Base-by-base conservation (phyloP, 2,113 vertebrate species). In the Gadus macrocephalus region DNA sequence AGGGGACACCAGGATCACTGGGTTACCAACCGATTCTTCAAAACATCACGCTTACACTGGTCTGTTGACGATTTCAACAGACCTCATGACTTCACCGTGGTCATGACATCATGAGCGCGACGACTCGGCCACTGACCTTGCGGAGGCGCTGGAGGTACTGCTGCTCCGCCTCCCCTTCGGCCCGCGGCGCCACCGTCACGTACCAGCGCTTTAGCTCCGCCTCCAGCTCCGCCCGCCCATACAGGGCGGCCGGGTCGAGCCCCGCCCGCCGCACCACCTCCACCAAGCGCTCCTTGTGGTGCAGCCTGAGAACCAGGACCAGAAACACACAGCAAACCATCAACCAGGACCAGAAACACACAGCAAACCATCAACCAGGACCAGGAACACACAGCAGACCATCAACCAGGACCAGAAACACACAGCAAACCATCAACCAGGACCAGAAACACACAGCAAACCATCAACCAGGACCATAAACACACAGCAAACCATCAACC, bases 271-370 rank as follows among this genome's bases (percentile, higher is more conserved):
- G 88, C n/a, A 92, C 78, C 56, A 90, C 71, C 79, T 91, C 89
- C 77, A 92, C 91, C 76, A 93, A 66, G 61, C 53, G 77, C 79
- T 92, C 91, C 77, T 91, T 91, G 58, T 89, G 92, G 73, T 93
- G 92, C 5, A 74, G 15, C 74, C 92, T 93, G 78, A 59, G 15
- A 77, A 25, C 71, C 42, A 58, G 53, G 17, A 49, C 9, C 42
- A 49, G 42, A 49, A 49, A 9, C 42, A 9, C 42, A 9, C 42
- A 49, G 25, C 25, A 25, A 2, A 25, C 25, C 25, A 25, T 25
- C 25, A 25, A 25, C 2, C 25, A 25, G 25, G 25, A 25, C 25
- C 25, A 25, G 25, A 2, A 25, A 25, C 25, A 25, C 25, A 25
- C 25, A 25, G 25, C 25, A 25, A 2, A 25, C 25, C 25, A 25